A percentile compares a stretch with the other conserved stretches of the same genome.
Evolutionary conservation across 2,113 vertebrate genomes (phyloP).

Genomic region (Prinia subflava): DNA sequence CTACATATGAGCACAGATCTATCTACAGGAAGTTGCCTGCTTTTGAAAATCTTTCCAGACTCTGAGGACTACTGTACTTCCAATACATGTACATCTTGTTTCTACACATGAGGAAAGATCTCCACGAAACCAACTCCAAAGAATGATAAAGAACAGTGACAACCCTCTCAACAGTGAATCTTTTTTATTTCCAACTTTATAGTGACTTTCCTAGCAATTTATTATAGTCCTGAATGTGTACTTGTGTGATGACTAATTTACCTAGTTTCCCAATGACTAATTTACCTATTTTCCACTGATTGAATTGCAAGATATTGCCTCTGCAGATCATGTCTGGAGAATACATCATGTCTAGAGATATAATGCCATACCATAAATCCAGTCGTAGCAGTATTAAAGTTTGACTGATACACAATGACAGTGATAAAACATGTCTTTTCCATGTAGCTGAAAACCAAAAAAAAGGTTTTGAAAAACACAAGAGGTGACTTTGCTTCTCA

Average conservation of each 20-base stretch:
- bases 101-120: neutral
- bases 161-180: neutral
- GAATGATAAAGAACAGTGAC: neutral
- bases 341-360: slow-evolving; percentile 31
- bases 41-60: neutral
- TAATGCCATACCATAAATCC: slow-evolving; percentile 43
- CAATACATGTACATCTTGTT: neutral
- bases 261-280: slow-evolving; percentile 29
- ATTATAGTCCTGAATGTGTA: neutral
- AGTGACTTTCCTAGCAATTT: neutral
- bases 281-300: slow-evolving; percentile 38
- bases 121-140: neutral
- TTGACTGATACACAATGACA: slow-evolving; percentile 31
- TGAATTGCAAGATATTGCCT: slow-evolving; percentile 43
- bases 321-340: slow-evolving; percentile 17
- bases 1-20: neutral
- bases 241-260: slow-evolving; percentile 41
- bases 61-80: neutral
- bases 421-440: slow-evolving; percentile 28
- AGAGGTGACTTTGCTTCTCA: neutral
- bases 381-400: neutral
- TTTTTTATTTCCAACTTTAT: neutral
- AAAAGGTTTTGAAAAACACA: neutral
- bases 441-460: neutral
- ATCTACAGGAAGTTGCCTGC: neutral